These are phyloP conservation scores for Iselma pallidipennis DNA, from an alignment of 2,888 invertebrate species.

Conservation along the genomic window DNA sequence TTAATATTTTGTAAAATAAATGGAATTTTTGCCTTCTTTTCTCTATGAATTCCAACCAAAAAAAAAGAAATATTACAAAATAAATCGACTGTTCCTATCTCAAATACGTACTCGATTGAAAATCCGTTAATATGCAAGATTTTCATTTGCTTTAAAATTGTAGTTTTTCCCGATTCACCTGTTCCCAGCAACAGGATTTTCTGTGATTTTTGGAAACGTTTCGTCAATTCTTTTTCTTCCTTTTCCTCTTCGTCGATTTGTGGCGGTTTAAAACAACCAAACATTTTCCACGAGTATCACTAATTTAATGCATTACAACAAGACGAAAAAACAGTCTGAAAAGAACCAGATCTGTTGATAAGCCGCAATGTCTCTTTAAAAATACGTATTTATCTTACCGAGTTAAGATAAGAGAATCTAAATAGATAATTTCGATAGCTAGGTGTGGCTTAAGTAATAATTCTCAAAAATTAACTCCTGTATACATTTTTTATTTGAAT, in stretches of 20 bases:
- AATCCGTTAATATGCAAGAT: slow-evolving; percentile 82
- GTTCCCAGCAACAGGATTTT: slow-evolving; percentile 70
- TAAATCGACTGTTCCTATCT: background rate
- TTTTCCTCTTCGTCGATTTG: slow-evolving; percentile 28
- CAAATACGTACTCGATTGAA: slow-evolving; percentile 64
- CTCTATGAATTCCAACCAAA: slow-evolving; percentile 57
- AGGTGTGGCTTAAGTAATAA: background rate
- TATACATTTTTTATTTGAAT: no score
- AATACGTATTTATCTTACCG: background rate
- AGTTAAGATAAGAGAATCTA: background rate
- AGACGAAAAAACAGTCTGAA: no score
- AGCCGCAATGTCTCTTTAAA: no score
- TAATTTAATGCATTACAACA: background rate
- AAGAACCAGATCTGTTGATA: no score
- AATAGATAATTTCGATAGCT: background rate
- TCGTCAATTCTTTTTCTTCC: slow-evolving; percentile 25
- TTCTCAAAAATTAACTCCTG: no score
- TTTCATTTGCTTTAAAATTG: slow-evolving; percentile 86
- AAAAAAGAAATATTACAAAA: background rate
- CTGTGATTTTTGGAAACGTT: slow-evolving; percentile 51
- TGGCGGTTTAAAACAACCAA: background rate
- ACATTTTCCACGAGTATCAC: background rate
- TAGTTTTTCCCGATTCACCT: slow-evolving; percentile 84
- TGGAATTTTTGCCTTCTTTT: slow-evolving; percentile 66
- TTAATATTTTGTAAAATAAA: slow-evolving; percentile 75